Percentiles rank a stretch among this genome's conserved stretches.
phyloP scores from a whole-genome alignment of 35 echinoderm and acorn worm species.

The Apostichopus parvimensis region DNA sequence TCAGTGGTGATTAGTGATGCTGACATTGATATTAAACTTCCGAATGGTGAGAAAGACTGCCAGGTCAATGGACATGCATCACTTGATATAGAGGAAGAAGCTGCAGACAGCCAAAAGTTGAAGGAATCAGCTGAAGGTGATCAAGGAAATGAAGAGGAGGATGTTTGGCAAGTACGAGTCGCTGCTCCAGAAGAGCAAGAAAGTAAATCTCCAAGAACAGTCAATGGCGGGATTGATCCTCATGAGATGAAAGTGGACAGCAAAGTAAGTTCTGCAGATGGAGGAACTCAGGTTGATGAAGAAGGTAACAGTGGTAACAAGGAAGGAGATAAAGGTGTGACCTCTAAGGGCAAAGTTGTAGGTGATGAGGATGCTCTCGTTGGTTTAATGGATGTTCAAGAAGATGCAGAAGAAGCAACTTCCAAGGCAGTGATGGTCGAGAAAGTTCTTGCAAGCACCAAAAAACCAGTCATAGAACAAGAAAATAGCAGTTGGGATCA shows the following conservation, averaged over 20 bases:
- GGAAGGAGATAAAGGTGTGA: neutral
- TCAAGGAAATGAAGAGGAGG: neutral
- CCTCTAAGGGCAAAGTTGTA: neutral
- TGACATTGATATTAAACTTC: neutral
- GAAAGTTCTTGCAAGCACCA: neutral
- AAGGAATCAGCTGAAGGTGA: neutral
- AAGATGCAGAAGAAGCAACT: neutral
- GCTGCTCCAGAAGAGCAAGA: neutral
- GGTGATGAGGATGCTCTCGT: neutral
- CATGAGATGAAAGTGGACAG: neutral
- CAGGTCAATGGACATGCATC: neutral
- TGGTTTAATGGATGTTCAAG: neutral
- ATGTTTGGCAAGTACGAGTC: neutral
- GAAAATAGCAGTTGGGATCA: slow-evolving; percentile 46
- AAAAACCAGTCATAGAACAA: neutral
- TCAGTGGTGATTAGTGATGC: neutral
- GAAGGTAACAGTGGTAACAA: neutral
- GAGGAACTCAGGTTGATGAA: neutral
- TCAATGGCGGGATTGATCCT: neutral
- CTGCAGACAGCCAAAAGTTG: neutral
- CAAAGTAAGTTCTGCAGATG: neutral
- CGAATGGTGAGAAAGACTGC: neutral
- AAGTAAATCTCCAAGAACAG: neutral
- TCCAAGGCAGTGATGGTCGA: neutral
- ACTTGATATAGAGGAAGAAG: neutral